Base-by-base conservation (phyloP, 2,113 vertebrate genomes). In the Neopipo cinnamomea region DNA sequence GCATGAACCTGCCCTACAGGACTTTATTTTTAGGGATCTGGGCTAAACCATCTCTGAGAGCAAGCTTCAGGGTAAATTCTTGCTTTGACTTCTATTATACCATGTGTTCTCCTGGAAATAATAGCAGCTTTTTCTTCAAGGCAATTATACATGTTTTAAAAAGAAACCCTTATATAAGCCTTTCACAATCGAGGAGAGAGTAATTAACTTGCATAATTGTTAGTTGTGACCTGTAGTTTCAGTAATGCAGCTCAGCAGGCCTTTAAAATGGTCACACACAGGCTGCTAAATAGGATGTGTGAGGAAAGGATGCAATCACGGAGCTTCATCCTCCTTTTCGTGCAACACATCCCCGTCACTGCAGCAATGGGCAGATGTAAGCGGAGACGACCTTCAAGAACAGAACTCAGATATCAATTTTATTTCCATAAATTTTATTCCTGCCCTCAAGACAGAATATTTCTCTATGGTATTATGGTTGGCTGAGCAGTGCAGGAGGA, bases 181-280 rank as follows among this genome's bases (percentile, higher is more conserved):
- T 56, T 88, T 92, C 79, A 73, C 61, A 81, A 89, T 1, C 47
- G 41, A 95, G 56, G 58, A 92, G 92, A 75, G 83, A 87, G 73
- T 90, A 92, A 97, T 96, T 95, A 97, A 84, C 88, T 91, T 72
- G 83, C 68, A 19, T 93, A 96, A 94, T 78, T 94, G 61, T 89
- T 91, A 47, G 72, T 25, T 84, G 68, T 75, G 92, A 94, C 72
- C 88, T 72, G 79, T 46, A 84, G 76, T 91, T 92, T 86, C 76
- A 84, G 79, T 56, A 88, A 67, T 9, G 23, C 79, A 86, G 70
- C 82, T 91, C 90, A 81, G 90, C 47, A 68, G 44, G 65, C 52
- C 73, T 86, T 82, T 39, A 59, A 83, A 90, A 67, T 6, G 65
- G 85, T 59, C 88, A 92, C 59, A 74, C 41, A 52, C 8, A 27